These are phyloP conservation scores for Sebastes flavidus DNA, from an alignment of 2,797 vertebrate genomes.

Conservation along the genomic window DNA sequence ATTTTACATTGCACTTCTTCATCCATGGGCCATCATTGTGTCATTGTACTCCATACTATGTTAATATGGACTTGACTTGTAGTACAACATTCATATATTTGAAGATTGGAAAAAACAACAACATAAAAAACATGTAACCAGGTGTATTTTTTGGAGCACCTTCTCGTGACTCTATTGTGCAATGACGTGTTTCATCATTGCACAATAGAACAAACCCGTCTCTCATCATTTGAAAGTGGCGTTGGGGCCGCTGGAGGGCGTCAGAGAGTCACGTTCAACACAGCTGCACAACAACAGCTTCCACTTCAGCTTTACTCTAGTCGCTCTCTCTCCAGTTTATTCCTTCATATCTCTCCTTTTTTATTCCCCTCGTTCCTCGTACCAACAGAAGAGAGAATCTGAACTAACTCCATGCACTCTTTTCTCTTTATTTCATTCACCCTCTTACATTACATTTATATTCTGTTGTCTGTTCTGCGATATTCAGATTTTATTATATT, in stretches of 20 bases:
- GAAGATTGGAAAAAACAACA: neutral
- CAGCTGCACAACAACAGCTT: neutral
- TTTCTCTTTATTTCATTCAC: neutral
- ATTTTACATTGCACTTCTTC: neutral
- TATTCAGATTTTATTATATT: neutral
- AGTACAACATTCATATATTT: neutral
- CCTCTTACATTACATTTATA: neutral
- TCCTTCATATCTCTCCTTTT: neutral
- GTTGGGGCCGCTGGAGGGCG: constrained; percentile 36
- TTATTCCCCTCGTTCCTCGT: neutral
- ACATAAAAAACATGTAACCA: neutral
- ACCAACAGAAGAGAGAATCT: neutral
- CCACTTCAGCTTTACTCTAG: neutral
- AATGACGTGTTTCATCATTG: neutral
- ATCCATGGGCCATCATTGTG: neutral
- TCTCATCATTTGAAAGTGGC: neutral
- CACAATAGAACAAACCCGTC: neutral
- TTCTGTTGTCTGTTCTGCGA: neutral
- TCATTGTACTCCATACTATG: neutral
- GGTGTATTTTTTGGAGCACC: neutral
- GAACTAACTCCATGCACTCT: neutral
- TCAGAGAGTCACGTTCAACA: constrained; percentile 2
- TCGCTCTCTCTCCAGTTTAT: neutral
- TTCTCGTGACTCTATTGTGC: no score
- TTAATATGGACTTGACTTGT: neutral